These are phyloP conservation scores for Festucalex cinctus DNA, from an alignment of 2,113 vertebrate genomes.

Conservation along the genomic window DNA sequence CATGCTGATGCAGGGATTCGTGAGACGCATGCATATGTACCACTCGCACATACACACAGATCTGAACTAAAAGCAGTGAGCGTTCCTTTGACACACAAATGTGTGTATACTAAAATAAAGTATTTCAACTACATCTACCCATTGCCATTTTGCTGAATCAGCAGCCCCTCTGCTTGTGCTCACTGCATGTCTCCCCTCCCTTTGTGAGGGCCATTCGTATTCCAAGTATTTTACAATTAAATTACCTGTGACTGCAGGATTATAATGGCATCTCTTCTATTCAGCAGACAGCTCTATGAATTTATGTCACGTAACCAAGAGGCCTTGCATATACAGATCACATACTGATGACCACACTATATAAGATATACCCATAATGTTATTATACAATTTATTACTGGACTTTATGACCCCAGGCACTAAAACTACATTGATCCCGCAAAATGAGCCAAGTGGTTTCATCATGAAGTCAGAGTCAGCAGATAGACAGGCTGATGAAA, in stretches of 20 bases:
- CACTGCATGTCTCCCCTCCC: background rate
- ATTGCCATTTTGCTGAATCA: conserved; percentile 42
- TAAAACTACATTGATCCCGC: conserved; percentile 42
- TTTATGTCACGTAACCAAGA: conserved; percentile 30
- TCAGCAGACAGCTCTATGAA: conserved; percentile 33
- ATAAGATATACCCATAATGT: conserved; percentile 23
- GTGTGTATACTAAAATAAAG: conserved; percentile 36
- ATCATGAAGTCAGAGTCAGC: conserved; percentile 26
- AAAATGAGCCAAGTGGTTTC: conserved; percentile 21
- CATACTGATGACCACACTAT: conserved; percentile 35
- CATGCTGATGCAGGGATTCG: background rate
- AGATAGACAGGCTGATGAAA: conserved; percentile 28
- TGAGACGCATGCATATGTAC: conserved; percentile 13
- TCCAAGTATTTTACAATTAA: conserved; percentile 21
- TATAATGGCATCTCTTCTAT: conserved; percentile 29
- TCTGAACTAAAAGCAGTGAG: conserved; percentile 8
- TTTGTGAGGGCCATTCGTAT: conserved; percentile 22
- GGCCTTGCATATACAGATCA: conserved; percentile 35
- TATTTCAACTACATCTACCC: conserved; percentile 25
- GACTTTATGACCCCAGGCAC: conserved; percentile 41
- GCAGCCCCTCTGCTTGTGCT: conserved; percentile 12
- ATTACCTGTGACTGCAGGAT: conserved; percentile 8
- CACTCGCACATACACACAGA: conserved; percentile 8
- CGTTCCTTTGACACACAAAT: conserved; percentile 39
- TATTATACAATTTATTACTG: conserved; percentile 42